Evolutionary conservation across 2,113 vertebrate genomes (phyloP), one percentile per base, ranked within the genome.

Genomic region (Colinus virginianus): DNA sequence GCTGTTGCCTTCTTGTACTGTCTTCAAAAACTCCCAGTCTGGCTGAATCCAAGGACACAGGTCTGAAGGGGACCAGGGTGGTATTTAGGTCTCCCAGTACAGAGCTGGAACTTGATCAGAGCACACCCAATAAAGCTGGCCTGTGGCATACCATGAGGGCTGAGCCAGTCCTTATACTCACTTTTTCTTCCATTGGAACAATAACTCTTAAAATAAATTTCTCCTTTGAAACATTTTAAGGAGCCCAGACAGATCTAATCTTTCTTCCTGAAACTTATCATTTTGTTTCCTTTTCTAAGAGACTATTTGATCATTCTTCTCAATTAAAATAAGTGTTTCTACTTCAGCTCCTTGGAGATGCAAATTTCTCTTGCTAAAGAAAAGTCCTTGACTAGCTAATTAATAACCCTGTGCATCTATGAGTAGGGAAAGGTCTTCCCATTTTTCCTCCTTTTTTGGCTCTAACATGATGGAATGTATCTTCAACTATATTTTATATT

Each of bases 241-340:
- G 56, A 91, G 19, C 34, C 14, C 45, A n/a, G 49, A 61, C 56
- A 92, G 80, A 90, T 46, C 46, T 82, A 38, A 82, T 85, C 49
- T 85, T 85, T 68, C 53, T 83, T 83, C 25, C 59, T 90, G 63
- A 91, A 91, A 59, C 10, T 59, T 85, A 32, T 26, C 59, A 15
- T 86, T 88, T 91, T 91, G 2, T 22, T 88, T 93, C 68, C 77
- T 94, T 94, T 88, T 90, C 26, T 20, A 69, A 93, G 56, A 94
- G 68, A 83, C 6, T 61, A 90, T 90, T 69, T 93, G 76, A 95
- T 88, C 68, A 71, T 91, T 91, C 59, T 89, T 94, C 76, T 88
- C 79, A 93, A 93, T 95, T 93, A 95, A 93, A 93, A 83, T 30
- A 89, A 88, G 74, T 68, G 63, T 38, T 93, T 94, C 93, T 94